phyloP scores from a whole-genome alignment of 1,140 invertebrate genomes.

The Drosophila lini region DNA sequence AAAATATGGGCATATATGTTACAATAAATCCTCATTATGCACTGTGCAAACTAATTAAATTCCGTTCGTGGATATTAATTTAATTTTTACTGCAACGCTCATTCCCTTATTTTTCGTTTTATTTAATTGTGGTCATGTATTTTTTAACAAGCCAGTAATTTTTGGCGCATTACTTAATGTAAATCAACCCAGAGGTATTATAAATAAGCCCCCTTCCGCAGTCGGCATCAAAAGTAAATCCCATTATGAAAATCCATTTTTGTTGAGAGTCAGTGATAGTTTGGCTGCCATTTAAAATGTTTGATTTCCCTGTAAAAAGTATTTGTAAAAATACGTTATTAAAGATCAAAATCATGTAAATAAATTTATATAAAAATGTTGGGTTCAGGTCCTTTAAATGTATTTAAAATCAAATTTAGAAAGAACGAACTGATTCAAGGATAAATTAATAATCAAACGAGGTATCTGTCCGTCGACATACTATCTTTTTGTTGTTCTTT shows the following conservation, averaged over 20 bases:
- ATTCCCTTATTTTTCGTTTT: conserved; percentile 10
- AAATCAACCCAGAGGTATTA: conserved; percentile 53
- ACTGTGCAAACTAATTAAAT: conserved; percentile 45
- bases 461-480: conserved; percentile 10
- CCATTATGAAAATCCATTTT: conserved; percentile 20
- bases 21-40: conserved; percentile 20
- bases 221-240: conserved; percentile 54
- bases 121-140: conserved; percentile 54
- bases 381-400: neutral
- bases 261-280: conserved; percentile 18
- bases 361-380: neutral
- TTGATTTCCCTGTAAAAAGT: neutral
- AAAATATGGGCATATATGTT: neutral
- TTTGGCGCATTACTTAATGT: conserved; percentile 63
- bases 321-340: no score
- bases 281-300: conserved; percentile 26
- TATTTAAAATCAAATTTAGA: neutral
- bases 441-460: neutral
- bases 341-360: no score
- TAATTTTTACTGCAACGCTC: conserved; percentile 15
- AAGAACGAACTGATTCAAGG: no score
- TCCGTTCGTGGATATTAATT: conserved; percentile 31
- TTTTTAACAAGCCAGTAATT: conserved; percentile 63
- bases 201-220: conserved; percentile 28
- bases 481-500: neutral